Conservation (phyloP, 2,888 invertebrate species). For the Pammene fasciana region DNA sequence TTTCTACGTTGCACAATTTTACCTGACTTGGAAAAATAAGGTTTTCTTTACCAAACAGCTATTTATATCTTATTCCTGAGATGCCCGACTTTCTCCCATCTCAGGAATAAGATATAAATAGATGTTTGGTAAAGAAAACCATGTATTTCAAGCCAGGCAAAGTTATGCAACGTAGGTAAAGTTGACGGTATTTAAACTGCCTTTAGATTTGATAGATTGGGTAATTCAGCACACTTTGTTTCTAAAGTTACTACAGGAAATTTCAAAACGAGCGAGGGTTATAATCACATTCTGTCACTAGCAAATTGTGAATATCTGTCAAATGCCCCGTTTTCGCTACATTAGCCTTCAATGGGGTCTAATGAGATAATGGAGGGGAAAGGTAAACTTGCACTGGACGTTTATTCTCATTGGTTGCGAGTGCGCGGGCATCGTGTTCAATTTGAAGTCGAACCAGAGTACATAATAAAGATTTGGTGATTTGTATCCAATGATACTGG, state of each 20-base stretch:
- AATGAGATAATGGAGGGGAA: conserved; percentile 41
- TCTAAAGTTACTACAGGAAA: background rate
- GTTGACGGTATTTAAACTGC: too few relatives aligned
- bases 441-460: background rate
- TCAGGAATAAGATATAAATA: too few relatives aligned
- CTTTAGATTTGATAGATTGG: too few relatives aligned
- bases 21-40: too few relatives aligned
- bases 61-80: too few relatives aligned
- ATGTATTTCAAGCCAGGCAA: too few relatives aligned
- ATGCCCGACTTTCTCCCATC: too few relatives aligned
- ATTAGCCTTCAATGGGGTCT: conserved; percentile 39
- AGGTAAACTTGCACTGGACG: conserved; percentile 32
- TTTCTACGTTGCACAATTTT: too few relatives aligned
- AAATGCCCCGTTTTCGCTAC: conserved; percentile 34
- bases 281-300: conserved; percentile 31
- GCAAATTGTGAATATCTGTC: conserved; percentile 37
- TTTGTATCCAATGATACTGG: background rate
- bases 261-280: conserved; percentile 12
- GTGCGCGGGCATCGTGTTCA: too few relatives aligned
- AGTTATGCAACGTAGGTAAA: too few relatives aligned
- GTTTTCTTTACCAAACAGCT: too few relatives aligned
- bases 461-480: background rate
- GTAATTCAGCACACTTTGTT: background rate
- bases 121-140: too few relatives aligned
- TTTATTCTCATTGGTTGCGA: background rate